Evolutionary conservation across 1,140 invertebrate genomes (phyloP).

Genomic region (Drosophila insularis): DNA sequence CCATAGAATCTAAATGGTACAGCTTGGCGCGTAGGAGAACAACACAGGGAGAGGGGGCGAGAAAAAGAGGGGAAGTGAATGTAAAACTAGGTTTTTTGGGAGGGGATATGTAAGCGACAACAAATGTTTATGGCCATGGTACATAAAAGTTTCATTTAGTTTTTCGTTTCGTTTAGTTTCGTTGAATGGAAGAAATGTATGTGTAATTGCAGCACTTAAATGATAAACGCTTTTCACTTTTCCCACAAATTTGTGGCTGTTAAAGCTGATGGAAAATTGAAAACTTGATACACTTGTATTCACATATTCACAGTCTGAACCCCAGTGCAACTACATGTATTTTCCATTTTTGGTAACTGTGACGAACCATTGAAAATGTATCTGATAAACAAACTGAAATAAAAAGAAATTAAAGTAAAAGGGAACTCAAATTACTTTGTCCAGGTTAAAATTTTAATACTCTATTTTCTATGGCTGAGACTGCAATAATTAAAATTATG

Average conservation of each 20-base stretch:
- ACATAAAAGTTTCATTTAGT: constrained; percentile 66
- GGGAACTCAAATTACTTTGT: not conserved
- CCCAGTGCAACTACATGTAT: constrained; percentile 16
- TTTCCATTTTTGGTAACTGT: constrained; percentile 36
- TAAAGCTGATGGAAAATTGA: constrained; percentile 38
- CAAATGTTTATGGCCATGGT: constrained; percentile 57
- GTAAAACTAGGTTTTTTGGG: constrained; percentile 10
- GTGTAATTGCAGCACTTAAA: constrained; percentile 61
- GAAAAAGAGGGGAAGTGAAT: not conserved
- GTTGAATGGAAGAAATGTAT: constrained; percentile 39
- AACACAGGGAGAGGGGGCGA: not conserved
- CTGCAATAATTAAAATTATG: too few species aligned
- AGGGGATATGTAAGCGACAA: constrained; percentile 20
- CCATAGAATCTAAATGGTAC: not conserved
- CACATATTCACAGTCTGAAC: not conserved
- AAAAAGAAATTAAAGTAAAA: not conserved
- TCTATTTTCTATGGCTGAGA: not conserved
- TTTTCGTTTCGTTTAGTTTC: constrained; percentile 16
- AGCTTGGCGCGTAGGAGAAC: not conserved
- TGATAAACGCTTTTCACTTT: constrained; percentile 32
- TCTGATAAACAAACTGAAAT: not conserved
- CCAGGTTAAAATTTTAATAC: not conserved
- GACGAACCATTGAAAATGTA: constrained; percentile 9
- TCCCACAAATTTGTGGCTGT: not conserved
- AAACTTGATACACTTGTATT: constrained; percentile 38